Conservation (phyloP, 2,888 invertebrate species). For the Crepidodera aurea region DNA sequence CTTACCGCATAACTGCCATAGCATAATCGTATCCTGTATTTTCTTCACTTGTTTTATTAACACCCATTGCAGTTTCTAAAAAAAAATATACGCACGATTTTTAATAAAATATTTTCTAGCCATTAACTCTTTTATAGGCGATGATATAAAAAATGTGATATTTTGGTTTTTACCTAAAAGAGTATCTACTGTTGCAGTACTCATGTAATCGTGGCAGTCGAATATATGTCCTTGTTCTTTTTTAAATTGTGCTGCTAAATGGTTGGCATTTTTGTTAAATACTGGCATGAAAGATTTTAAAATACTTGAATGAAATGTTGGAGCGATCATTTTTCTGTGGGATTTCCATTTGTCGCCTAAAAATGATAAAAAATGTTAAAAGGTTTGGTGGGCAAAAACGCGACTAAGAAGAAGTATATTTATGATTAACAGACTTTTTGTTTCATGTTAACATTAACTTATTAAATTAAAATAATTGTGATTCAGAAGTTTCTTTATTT, state of each 20-base stretch:
- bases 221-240: conserved; percentile 61
- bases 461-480: too few relatives aligned
- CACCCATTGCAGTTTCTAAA: conserved; percentile 67
- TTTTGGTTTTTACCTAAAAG: conserved; percentile 60
- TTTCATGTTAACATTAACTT: too few relatives aligned
- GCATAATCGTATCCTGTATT: conserved; percentile 65
- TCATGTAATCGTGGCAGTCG: conserved; percentile 65
- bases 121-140: too few relatives aligned
- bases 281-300: conserved; percentile 65
- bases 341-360: conserved; percentile 63
- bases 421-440: too few relatives aligned
- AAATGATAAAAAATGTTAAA: conserved; percentile 12
- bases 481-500: too few relatives aligned
- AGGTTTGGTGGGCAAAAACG: too few relatives aligned
- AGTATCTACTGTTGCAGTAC: conserved; percentile 64
- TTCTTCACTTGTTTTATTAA: conserved; percentile 61
- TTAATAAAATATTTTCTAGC: too few relatives aligned
- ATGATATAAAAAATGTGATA: too few relatives aligned
- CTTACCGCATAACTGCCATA: conserved; percentile 67
- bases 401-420: too few relatives aligned
- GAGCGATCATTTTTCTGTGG: conserved; percentile 65
- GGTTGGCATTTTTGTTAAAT: conserved; percentile 62
- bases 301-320: conserved; percentile 64
- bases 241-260: conserved; percentile 58
- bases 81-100: too few relatives aligned